A percentile compares a stretch with the other conserved stretches of the same genome.
These are phyloP conservation scores for Tetraneura akinire DNA, from an alignment of 1,140 invertebrate genomes.

Conservation along the genomic window DNA sequence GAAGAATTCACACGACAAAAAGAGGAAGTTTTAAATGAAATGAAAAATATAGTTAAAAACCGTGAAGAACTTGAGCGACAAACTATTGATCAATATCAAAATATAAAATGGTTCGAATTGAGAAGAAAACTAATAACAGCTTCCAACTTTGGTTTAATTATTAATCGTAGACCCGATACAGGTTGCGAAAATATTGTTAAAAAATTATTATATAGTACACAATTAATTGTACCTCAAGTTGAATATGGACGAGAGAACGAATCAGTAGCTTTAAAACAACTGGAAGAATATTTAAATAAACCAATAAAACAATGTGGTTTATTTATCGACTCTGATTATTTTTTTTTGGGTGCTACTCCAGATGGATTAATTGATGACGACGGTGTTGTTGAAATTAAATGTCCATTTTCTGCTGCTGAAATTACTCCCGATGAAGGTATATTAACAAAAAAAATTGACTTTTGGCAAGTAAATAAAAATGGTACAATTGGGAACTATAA, in stretches of 20 bases:
- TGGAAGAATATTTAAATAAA: slow-evolving; percentile 26
- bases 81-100: neutral
- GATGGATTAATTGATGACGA: slow-evolving; percentile 59
- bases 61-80: neutral
- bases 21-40: neutral
- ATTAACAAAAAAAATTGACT: neutral
- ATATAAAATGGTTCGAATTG: neutral
- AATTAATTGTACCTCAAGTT: neutral
- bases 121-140: neutral
- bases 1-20: neutral
- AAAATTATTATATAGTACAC: neutral
- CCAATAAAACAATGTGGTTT: slow-evolving; percentile 56
- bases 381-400: slow-evolving; percentile 58
- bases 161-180: neutral
- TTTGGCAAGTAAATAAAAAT: neutral
- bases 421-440: slow-evolving; percentile 25
- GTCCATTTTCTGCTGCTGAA: slow-evolving; percentile 55
- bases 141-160: neutral
- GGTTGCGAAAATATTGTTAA: slow-evolving; percentile 1
- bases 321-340: slow-evolving; percentile 57
- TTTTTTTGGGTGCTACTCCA: slow-evolving; percentile 58
- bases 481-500: neutral
- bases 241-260: slow-evolving; percentile 18
- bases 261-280: neutral
- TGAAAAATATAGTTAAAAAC: neutral